Evolutionary conservation across 1,140 invertebrate genomes (phyloP), one percentile per base, ranked within the genome.

Genomic region (Lepidurus apus): DNA sequence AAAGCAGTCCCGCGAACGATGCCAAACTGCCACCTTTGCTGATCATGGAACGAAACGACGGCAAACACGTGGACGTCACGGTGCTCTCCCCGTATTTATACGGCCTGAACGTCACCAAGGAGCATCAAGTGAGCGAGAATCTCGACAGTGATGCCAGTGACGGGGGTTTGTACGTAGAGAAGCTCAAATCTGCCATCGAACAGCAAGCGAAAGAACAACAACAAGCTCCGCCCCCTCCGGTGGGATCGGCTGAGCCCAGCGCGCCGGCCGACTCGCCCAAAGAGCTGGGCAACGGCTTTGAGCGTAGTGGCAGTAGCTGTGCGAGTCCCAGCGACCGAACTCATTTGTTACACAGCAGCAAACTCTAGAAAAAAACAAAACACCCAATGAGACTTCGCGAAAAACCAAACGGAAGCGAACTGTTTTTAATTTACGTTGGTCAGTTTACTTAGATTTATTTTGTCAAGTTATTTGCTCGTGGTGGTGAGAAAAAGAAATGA

Each of bases 281-380:
- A 65, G 53, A 21, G 34, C 34, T 34, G 34, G 34, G 2, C 34
- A 34, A 34, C 4, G 34, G 34, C 53, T 65, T 65, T 13, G 53
- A 65, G 21, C 53, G 53, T 21, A 65, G 53, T 65, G 53, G 53
- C 21, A 65, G 53, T 3, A 21, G 53, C 21, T n/a, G 53, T 65
- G 53, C 53, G 53, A 65, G 53, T 17, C 53, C 53, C 7, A 65
- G 53, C 53, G 53, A 65, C 21, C 53, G 53, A 65, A 65, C 53
- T 65, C 53, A 65, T 65, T 65, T 65, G 53, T 65, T 65, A 65
- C 53, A 65, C 13, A 65, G 53, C 13, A 65, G 53, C 13, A 65
- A 65, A 65, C 53, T 65, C 21, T 65, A 65, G 21, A 47, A 34
- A 65, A 65, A n/a, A 21, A 65, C 6, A 65, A 65, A 65, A 13